These are phyloP conservation scores for Athrips mouffetella DNA, from an alignment of 2,888 invertebrate genomes.

Conservation along the genomic window DNA sequence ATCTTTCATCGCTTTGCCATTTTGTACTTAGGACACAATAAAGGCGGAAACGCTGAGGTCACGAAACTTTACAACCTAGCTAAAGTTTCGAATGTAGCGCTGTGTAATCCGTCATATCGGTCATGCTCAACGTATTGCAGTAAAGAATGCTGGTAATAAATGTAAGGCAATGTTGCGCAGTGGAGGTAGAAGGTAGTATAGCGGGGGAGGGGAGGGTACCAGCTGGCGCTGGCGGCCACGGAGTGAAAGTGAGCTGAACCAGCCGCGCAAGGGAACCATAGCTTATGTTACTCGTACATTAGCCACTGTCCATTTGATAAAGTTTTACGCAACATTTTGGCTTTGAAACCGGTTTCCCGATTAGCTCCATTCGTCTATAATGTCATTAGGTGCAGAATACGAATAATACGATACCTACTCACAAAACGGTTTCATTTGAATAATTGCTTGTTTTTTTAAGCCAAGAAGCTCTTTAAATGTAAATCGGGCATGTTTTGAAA, in stretches of 20 bases:
- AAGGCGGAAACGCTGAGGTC: slow-evolving; percentile 1
- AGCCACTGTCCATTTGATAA: slow-evolving; percentile 13
- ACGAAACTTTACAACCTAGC: not conserved
- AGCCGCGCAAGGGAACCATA: slow-evolving; percentile 29
- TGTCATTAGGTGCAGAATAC: not conserved
- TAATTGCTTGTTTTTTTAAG: too few species aligned
- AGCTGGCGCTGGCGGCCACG: slow-evolving; percentile 74
- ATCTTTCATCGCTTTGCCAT: not conserved
- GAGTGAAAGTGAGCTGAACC: slow-evolving; percentile 71
- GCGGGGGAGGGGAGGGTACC: slow-evolving; percentile 33
- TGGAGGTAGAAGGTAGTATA: slow-evolving; percentile 11
- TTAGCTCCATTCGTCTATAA: not conserved
- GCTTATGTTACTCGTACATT: slow-evolving; percentile 11
- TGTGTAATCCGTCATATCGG: slow-evolving; percentile 7
- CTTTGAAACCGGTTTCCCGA: slow-evolving; percentile 4
- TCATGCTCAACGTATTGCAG: slow-evolving; percentile 3
- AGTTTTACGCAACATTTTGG: slow-evolving; percentile 8
- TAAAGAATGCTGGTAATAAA: slow-evolving; percentile 27
- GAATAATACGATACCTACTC: too few species aligned
- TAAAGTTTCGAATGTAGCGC: not conserved
- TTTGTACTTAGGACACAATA: not conserved
- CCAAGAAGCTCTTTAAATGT: too few species aligned
- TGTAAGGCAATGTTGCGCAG: slow-evolving; percentile 64
- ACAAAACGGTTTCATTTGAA: too few species aligned
- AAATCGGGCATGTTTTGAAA: too few species aligned